Conservation (phyloP, 2,797 vertebrate genomes). For the Pseudotriccus pelzelni region DNA sequence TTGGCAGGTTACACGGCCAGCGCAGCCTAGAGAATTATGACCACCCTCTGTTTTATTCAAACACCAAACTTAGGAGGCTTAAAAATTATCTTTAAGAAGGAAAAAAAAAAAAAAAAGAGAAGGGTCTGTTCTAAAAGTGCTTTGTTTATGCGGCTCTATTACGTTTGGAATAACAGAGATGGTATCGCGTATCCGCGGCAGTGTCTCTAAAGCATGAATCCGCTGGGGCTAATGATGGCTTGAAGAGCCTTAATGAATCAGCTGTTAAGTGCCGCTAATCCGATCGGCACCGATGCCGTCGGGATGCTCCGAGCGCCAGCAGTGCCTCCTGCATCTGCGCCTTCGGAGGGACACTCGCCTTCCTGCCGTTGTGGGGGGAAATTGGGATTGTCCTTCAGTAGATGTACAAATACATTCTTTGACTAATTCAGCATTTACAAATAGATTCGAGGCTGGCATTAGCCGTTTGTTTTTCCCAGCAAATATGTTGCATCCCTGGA, state of each 20-base stretch:
- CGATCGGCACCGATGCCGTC: background rate
- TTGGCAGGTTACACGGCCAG: background rate
- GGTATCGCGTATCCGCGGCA: background rate
- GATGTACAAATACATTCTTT: background rate
- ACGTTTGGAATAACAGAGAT: slow-evolving; percentile 46
- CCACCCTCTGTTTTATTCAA: background rate
- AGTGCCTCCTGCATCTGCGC: background rate
- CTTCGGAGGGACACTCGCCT: background rate
- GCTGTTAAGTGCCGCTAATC: background rate
- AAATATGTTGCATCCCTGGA: rapidly evolving
- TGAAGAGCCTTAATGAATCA: slow-evolving; percentile 37
- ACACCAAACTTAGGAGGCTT: background rate
- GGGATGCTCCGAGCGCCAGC: background rate
- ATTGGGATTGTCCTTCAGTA: background rate
- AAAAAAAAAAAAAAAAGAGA: background rate
- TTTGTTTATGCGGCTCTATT: slow-evolving; percentile 41
- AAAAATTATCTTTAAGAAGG: background rate
- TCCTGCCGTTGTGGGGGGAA: background rate
- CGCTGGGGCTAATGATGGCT: background rate
- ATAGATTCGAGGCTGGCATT: background rate
- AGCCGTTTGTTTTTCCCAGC: background rate
- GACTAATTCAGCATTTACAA: background rate
- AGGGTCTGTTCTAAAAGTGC: background rate
- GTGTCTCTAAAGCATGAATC: background rate
- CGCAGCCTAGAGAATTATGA: background rate